Percentiles rank a stretch among this genome's conserved stretches.
Evolutionary conservation across 2,113 vertebrate species (phyloP).

Genomic region (Todiramphus saurophagus): DNA sequence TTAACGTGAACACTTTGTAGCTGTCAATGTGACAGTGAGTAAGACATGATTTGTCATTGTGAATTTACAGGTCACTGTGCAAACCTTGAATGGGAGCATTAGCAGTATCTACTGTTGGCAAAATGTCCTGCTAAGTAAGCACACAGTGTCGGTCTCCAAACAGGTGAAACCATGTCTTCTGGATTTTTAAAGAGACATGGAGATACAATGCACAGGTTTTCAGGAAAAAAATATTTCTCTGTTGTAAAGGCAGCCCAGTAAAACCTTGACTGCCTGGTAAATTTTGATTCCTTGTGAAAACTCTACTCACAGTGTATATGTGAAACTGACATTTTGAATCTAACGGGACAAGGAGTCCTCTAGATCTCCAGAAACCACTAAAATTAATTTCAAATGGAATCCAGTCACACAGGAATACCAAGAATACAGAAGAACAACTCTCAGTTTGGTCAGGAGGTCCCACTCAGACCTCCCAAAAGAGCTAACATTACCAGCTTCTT

Average conservation of each 20-base stretch:
- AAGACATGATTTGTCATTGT: background rate
- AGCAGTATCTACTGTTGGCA: background rate
- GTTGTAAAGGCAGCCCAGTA: background rate
- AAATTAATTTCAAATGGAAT: background rate
- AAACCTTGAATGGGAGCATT: background rate
- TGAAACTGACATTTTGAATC: background rate
- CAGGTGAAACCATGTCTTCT: background rate
- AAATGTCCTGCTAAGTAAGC: background rate
- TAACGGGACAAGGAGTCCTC: background rate
- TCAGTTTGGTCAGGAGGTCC: background rate
- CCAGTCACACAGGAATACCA: background rate
- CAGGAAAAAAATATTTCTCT: background rate
- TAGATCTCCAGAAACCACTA: background rate
- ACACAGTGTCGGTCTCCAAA: background rate
- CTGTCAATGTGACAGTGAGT: background rate
- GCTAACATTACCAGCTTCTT: background rate
- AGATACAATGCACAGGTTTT: background rate
- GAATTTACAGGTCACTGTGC: background rate
- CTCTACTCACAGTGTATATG: background rate
- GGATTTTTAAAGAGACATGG: background rate
- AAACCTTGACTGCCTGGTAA: background rate
- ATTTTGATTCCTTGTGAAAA: background rate
- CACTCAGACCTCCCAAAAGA: background rate
- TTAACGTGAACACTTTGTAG: background rate
- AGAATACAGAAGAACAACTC: background rate